These are phyloP conservation scores for Macrotrachela quadricornifera DNA, from an alignment of 1,140 invertebrate species.

Conservation along the genomic window DNA sequence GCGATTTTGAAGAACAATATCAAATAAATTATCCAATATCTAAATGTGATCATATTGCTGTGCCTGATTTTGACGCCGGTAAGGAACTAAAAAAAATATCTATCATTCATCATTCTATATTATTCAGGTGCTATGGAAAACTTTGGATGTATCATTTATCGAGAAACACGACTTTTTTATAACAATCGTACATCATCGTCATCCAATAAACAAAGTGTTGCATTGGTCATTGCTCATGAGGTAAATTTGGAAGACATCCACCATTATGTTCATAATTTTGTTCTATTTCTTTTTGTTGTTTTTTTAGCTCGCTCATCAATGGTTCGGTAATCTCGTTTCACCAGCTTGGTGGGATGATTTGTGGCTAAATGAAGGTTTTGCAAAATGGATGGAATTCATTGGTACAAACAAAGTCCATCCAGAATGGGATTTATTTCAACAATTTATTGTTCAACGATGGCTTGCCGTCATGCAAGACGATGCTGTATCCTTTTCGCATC, in stretches of 20 bases:
- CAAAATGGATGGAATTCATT: conserved; percentile 23
- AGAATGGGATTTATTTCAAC: conserved; percentile 25
- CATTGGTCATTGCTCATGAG: conserved; percentile 30
- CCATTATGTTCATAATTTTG: no score
- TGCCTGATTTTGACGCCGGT: conserved; percentile 31
- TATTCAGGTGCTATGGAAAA: conserved; percentile 10
- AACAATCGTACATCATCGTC: not conserved
- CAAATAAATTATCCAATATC: conserved; percentile 37
- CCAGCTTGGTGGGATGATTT: conserved; percentile 31
- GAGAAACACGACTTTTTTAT: conserved; percentile 4
- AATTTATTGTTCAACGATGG: conserved; percentile 20
- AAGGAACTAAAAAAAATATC: no score
- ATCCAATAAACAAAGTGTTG: conserved; percentile 17
- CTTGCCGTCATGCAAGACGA: not conserved
- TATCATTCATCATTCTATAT: not conserved
- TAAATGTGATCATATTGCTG: conserved; percentile 33
- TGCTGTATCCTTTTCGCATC: conserved; percentile 27
- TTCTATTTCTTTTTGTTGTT: not conserved
- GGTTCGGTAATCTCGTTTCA: conserved; percentile 9
- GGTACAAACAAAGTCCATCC: conserved; percentile 22
- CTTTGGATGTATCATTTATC: conserved; percentile 5
- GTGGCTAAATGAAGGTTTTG: conserved; percentile 35
- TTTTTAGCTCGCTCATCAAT: conserved; percentile 8
- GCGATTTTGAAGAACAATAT: conserved; percentile 62
- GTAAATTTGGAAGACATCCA: no score